Base-by-base conservation (phyloP, 1,140 invertebrate species). In the Samia ricini region DNA sequence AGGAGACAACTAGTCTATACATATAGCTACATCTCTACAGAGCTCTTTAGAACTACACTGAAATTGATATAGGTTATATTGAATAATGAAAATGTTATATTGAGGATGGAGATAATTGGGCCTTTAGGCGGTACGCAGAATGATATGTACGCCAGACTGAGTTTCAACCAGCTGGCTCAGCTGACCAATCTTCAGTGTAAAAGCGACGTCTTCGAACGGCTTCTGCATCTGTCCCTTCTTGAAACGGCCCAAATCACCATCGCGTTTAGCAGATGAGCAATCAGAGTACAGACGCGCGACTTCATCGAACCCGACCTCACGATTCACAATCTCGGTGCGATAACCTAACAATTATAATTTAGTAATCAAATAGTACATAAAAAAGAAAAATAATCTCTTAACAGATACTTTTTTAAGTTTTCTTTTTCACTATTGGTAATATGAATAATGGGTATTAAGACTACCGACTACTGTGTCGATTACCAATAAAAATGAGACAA, bases 111-210 rank as follows among this genome's bases (percentile, higher is more conserved):
- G 6, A 29, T 15, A 42, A 15, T 42, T 10, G 4, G 12, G 8
- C 33, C 6, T 42, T 56, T 57, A 57, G 19, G 56, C 95, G 67
- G 96, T 98, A 82, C 98, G 93, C 51, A 97, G 90, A 74, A 99
- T 99, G 71, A 99, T 95, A 90, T 99, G 98, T 66, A 98, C 93
- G 51, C 98, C 98, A 52, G 98, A 99, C 81, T 99, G 98, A 29
- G 98, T 99, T 52, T 95, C 95, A 1, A 99, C 95, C n/a, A 97
- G 95, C 57, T 96, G 94, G 68, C 97, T 98, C 24, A 99, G 87
- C 91, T 99, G 96, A 10, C 97, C 97, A 60, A 99, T 94, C 91
- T 98, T 96, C 4, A 99, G 86, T 26, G 93, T 94, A 91, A 99
- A 99, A 6, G 98, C 94, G 21, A 97, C 98, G 70, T 99, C 96